Conservation (phyloP, 2,797 vertebrate species). For the Hapalemur alaotrensis region DNA sequence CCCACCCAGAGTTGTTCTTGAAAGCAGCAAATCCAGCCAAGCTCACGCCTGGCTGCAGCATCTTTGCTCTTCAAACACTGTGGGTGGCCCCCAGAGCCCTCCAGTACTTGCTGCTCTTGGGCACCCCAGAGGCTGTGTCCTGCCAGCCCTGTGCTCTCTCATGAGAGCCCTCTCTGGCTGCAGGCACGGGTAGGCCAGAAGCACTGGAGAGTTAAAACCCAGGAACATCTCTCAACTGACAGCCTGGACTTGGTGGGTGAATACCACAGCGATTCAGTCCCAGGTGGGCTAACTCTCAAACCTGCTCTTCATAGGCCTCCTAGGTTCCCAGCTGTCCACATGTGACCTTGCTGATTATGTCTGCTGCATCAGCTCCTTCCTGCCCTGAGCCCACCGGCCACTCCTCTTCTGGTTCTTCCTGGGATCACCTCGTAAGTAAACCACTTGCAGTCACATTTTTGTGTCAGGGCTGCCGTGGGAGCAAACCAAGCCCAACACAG, state of each 20-base stretch:
- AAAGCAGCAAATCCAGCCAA: not conserved
- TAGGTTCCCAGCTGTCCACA: not conserved
- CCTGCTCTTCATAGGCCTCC: too few species aligned
- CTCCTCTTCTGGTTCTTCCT: not conserved
- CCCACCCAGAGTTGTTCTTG: not conserved
- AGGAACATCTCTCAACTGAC: not conserved
- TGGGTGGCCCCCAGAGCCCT: not conserved
- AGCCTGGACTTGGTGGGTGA: not conserved
- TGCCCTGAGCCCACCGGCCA: not conserved
- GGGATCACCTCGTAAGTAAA: not conserved
- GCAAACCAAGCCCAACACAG: not conserved
- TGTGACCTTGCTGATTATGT: not conserved
- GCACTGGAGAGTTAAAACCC: not conserved
- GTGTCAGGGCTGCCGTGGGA: not conserved
- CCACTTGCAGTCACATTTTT: not conserved
- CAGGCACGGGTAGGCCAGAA: not conserved
- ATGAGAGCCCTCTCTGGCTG: not conserved
- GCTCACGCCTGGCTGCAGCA: not conserved
- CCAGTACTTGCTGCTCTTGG: not conserved
- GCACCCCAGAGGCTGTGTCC: too few species aligned
- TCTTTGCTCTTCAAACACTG: not conserved
- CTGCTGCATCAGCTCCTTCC: not conserved
- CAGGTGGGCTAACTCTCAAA: not conserved
- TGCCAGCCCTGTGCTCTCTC: not conserved
- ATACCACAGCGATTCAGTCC: not conserved